These are phyloP conservation scores for Zalophus californianus DNA, from an alignment of 2,797 vertebrate genomes.

Conservation along the genomic window DNA sequence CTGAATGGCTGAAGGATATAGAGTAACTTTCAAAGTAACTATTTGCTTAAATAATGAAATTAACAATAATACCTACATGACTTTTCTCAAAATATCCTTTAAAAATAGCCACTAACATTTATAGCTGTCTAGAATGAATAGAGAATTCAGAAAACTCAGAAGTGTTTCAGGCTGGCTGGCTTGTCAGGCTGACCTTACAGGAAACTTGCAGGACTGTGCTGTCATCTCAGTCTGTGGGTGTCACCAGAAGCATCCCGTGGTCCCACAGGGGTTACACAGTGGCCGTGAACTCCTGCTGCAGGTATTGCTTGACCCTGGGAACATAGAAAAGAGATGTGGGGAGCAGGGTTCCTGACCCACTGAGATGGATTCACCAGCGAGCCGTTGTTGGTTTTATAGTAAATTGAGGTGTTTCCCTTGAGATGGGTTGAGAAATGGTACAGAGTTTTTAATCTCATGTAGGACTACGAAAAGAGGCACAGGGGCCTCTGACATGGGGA, in stretches of 20 bases:
- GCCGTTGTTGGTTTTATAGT: background rate
- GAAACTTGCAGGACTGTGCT: background rate
- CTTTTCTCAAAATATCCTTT: background rate
- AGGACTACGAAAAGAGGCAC: background rate
- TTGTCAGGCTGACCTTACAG: background rate
- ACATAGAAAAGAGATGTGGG: background rate
- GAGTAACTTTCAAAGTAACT: background rate
- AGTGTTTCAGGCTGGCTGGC: background rate
- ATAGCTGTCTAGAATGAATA: background rate
- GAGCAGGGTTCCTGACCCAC: background rate
- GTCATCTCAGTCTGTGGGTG: accelerated
- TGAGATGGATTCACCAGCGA: background rate
- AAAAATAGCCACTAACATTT: background rate
- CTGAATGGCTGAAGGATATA: background rate
- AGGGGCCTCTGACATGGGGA: background rate
- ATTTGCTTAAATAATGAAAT: background rate
- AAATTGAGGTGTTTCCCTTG: background rate
- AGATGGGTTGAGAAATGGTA: background rate
- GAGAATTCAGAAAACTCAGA: background rate
- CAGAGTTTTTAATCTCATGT: slow-evolving; percentile 44
- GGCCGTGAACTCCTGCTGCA: background rate
- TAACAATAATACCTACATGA: background rate
- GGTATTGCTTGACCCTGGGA: background rate
- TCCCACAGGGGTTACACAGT: background rate
- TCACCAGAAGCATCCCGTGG: background rate